Base-by-base conservation (phyloP, 2,888 invertebrate genomes). In the Seira sanloemensis region DNA sequence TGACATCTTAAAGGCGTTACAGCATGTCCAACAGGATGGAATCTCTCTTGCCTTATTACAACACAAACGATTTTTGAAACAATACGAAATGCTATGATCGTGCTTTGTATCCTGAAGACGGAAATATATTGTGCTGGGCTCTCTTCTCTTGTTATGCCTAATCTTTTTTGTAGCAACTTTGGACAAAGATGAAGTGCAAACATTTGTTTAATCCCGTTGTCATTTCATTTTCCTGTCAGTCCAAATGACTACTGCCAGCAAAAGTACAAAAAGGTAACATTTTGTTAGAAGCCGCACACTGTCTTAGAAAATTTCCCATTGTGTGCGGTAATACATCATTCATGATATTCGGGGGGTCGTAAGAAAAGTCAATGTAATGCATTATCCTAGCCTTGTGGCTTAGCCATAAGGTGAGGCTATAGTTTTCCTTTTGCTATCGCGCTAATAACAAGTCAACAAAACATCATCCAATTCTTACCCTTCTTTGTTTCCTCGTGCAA, bases 191-290 rank as follows among this genome's bases (percentile, higher is more conserved):
- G 73, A 74, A 79, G 79, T 79, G 73, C 79, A 79, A 79, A 79
- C 79, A 79, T 79, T 79, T 79, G 78, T 78, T 78, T 78, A 78
- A 78, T 78, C 78, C 78, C 78, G 66, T 78, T 79, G 79, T 79
- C 73, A 73, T 79, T 73, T 74, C 68, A 67, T 73, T 74, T 74
- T 54, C 66, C 73, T 79, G 73, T 79, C 78, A 78, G 72, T 37
- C 9, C 67, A 67, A 21, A 67, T 7, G 12, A 67, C 23, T 21
- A 19, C 16, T 16, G 67, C 23, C 19, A 23, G 5, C 21, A 18
- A 62, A 12, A 16, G 62, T n/a, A 73, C 58, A 73, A 37, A 37
- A 73, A 73, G 54, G 58, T 62, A 58, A 9, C 58, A 58, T 18
- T 58, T 12, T 37, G 37, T 37, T 37, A 12, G 4, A 12, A 37